Percentiles rank a stretch among this genome's conserved stretches.
phyloP scores from a whole-genome alignment of 1,140 invertebrate genomes.

The Apis cerana region DNA sequence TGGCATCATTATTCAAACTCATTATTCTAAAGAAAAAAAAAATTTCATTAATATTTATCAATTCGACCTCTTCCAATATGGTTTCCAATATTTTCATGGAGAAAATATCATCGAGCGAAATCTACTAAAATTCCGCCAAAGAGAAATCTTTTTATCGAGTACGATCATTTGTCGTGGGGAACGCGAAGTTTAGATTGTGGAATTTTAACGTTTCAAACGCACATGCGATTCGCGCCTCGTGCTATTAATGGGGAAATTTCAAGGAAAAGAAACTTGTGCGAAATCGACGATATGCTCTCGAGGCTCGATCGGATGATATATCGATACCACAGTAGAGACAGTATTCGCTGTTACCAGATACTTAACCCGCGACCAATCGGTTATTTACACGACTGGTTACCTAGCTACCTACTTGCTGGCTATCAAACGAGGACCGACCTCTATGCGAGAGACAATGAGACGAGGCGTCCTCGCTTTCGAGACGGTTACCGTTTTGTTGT shows the following conservation, averaged over 20 bases:
- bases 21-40: not conserved
- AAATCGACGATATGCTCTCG: constrained; percentile 1
- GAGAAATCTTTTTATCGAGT: constrained; percentile 10
- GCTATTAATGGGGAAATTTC: constrained; percentile 3
- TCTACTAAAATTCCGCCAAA: not conserved
- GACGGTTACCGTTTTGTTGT: constrained; percentile 5
- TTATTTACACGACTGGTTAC: constrained; percentile 38
- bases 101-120: not conserved
- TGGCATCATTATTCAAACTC: not conserved
- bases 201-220: not conserved
- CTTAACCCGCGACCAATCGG: constrained; percentile 51
- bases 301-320: constrained; percentile 57
- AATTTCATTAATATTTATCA: not conserved
- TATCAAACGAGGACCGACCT: constrained; percentile 41
- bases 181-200: not conserved
- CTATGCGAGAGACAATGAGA: constrained; percentile 47
- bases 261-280: not conserved
- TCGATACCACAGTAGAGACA: constrained; percentile 62
- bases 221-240: not conserved
- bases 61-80: not conserved
- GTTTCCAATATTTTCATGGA: constrained; percentile 9
- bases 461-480: constrained; percentile 29
- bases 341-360: constrained; percentile 43
- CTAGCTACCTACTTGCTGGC: constrained; percentile 29
- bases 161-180: not conserved